Base-by-base conservation (phyloP, 2,113 vertebrate species). In the Hassar affinis region DNA sequence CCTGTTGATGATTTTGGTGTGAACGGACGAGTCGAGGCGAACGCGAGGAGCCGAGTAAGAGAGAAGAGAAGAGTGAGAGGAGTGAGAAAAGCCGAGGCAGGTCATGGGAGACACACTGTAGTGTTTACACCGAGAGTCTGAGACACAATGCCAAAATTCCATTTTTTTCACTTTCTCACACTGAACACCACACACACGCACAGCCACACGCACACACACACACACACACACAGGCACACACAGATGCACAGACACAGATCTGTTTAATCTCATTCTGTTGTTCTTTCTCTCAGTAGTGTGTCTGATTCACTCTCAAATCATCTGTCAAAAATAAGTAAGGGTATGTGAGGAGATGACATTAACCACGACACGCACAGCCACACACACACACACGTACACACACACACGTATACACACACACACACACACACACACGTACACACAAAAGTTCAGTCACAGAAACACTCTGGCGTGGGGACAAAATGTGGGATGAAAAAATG, bases 401-500 rank as follows among this genome's bases (percentile, higher is more conserved):
- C 59, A 45, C 18, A 47, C 69, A 49, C n/a, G n/a, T n/a, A n/a
- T n/a, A n/a, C n/a, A n/a, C n/a, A n/a, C n/a, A n/a, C n/a, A n/a
- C n/a, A n/a, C n/a, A n/a, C n/a, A n/a, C n/a, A n/a, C n/a, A n/a
- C n/a, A n/a, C 71, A 51, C 47, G 33, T 47, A 75, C 69, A 74
- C 49, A 52, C 45, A 30, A n/a, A 51, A 9, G 45, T 75, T 75
- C 7, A 75, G 42, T 11, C 69, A 72, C 42, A 72, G 22, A 47
- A 49, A 47, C 25, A 72, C 69, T 47, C 42, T 5, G 6, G 25
- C 2, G 45, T 15, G 47, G 69, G 69, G n/a, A 72, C 2, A 25
- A 72, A 72, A n/a, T 72, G 69, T 72, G 42, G 69, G 42, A 72
- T 72, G 42, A 72, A 72, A 72, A 72, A 49, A 72, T 72, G 42